Conservation (phyloP, 2,888 invertebrate genomes). For the Papilio elwesi region DNA sequence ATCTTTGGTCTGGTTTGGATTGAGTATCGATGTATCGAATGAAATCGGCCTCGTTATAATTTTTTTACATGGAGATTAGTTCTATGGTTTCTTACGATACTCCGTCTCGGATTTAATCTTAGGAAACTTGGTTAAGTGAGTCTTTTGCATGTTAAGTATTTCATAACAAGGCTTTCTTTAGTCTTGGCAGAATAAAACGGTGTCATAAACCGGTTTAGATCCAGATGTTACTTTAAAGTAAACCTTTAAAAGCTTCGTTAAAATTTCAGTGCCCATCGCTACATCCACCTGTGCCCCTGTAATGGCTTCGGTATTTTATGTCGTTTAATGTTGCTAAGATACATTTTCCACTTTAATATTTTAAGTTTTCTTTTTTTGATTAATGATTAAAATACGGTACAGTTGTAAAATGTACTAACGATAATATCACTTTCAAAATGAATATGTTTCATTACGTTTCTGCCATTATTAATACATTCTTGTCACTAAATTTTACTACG, state of each 20-base stretch:
- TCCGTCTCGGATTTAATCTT: too few relatives aligned
- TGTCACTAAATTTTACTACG: neutral
- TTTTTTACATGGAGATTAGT: neutral
- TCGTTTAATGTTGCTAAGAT: slow-evolving; percentile 25
- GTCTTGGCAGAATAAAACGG: slow-evolving; percentile 23
- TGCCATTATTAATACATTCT: too few relatives aligned
- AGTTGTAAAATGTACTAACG: neutral
- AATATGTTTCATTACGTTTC: neutral
- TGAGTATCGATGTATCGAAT: too few relatives aligned
- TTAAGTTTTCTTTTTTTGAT: neutral
- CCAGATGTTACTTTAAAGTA: slow-evolving; percentile 40
- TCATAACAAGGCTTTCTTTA: slow-evolving; percentile 11
- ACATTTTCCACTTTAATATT: slow-evolving; percentile 5
- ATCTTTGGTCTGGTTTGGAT: too few relatives aligned
- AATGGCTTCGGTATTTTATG: slow-evolving; percentile 39
- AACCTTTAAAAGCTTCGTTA: slow-evolving; percentile 41
- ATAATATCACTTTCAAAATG: neutral
- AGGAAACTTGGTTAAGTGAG: neutral
- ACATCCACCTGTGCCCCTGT: slow-evolving; percentile 37
- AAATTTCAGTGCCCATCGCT: slow-evolving; percentile 39
- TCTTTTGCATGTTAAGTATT: neutral
- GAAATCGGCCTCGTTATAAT: neutral
- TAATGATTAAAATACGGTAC: neutral
- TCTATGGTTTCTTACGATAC: neutral
- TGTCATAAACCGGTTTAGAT: slow-evolving; percentile 31